Evolutionary conservation across 2,888 invertebrate genomes (phyloP).

Genomic region (Nomada ruficornis): DNA sequence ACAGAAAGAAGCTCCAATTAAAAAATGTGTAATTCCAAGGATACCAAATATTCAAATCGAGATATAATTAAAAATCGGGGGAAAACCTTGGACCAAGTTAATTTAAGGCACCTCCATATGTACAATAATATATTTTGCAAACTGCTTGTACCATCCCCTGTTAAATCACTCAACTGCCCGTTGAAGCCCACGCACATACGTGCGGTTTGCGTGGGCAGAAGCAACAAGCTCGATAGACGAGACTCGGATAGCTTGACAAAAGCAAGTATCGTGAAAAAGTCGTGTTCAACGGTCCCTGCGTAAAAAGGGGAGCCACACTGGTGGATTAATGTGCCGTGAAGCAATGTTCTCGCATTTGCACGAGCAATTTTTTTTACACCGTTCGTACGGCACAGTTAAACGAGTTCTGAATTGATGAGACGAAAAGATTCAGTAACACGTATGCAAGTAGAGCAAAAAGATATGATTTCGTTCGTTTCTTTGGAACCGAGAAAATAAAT

Average conservation of each 20-base stretch:
- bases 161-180: neutral
- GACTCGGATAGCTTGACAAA: neutral
- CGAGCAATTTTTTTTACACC: neutral
- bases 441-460: neutral
- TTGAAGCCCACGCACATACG: neutral
- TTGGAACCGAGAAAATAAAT: neutral
- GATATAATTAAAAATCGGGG: no score
- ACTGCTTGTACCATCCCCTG: neutral
- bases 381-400: neutral
- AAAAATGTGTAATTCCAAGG: no score
- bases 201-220: conserved; percentile 1
- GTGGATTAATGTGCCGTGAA: neutral
- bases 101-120: neutral
- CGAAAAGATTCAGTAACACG: neutral
- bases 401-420: neutral
- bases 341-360: neutral
- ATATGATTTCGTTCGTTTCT: neutral
- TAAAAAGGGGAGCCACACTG: neutral
- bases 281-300: neutral
- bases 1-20: no score
- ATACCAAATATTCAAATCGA: no score
- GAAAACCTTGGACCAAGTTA: no score
- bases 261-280: neutral
- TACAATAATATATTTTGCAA: neutral
- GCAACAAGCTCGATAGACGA: conserved; percentile 16